Evolutionary conservation across 2,888 invertebrate genomes (phyloP).

Genomic region (Carcina quercana): DNA sequence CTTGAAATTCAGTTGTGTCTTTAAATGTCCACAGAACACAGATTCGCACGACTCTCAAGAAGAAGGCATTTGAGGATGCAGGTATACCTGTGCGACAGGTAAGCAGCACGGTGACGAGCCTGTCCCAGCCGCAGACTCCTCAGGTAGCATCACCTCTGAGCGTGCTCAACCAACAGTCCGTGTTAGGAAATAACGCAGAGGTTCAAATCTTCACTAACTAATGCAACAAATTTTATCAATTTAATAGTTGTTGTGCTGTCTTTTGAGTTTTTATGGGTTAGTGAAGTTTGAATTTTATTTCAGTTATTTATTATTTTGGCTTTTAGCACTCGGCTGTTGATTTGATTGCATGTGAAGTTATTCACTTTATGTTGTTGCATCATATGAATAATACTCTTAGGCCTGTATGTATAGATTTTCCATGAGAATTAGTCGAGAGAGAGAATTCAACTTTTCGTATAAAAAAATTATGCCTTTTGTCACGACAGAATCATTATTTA

Average conservation of each 20-base stretch:
- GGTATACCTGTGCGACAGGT: slow-evolving; percentile 83
- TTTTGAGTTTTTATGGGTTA: slow-evolving; percentile 33
- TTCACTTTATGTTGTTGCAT: no score
- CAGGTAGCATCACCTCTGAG: slow-evolving; percentile 48
- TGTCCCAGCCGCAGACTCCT: slow-evolving; percentile 36
- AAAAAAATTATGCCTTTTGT: no score
- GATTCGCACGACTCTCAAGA: slow-evolving; percentile 88
- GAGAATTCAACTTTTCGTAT: no score
- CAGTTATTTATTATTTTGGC: slow-evolving; percentile 19
- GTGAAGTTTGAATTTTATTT: slow-evolving; percentile 43
- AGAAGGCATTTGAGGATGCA: slow-evolving; percentile 91
- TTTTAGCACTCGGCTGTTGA: slow-evolving; percentile 15
- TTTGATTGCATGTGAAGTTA: no score
- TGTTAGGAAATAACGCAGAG: slow-evolving; percentile 68
- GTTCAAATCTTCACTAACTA: slow-evolving; percentile 65
- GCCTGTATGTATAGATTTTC: no score
- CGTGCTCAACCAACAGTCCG: slow-evolving; percentile 46
- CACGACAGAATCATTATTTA: no score
- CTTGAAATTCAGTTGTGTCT: no score
- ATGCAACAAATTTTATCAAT: slow-evolving; percentile 18
- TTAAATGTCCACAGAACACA: no score
- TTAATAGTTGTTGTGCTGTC: slow-evolving; percentile 32
- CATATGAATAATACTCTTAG: no score
- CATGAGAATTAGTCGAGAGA: no score
- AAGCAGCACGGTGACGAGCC: slow-evolving; percentile 66